Percentiles rank a stretch among this genome's conserved stretches.
Evolutionary conservation across 2,113 vertebrate species (phyloP).

Genomic region (Asarcornis scutulata): DNA sequence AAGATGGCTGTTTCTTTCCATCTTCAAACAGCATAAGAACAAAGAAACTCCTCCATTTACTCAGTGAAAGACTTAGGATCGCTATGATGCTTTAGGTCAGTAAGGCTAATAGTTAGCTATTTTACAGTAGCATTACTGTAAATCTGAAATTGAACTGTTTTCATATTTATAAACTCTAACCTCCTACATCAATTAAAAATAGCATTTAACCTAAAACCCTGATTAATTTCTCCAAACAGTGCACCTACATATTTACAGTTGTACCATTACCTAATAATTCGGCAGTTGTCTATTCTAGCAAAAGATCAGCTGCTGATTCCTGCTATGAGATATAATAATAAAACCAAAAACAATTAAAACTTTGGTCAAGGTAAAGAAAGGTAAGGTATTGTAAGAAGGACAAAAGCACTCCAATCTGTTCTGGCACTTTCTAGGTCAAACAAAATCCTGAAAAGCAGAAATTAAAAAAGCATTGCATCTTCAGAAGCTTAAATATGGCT

Average conservation of each 20-base stretch:
- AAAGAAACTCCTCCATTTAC: not conserved
- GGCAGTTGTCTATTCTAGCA: not conserved
- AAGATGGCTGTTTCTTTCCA: not conserved
- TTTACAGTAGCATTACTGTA: not conserved
- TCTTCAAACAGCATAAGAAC: not conserved
- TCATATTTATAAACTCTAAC: not conserved
- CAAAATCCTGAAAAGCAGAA: not conserved
- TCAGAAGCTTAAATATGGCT: not conserved
- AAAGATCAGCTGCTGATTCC: not conserved
- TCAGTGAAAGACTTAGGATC: not conserved
- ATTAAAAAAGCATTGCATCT: not conserved
- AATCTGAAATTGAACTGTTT: not conserved
- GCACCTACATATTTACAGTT: not conserved
- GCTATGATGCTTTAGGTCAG: not conserved
- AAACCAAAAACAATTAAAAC: not conserved
- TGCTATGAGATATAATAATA: not conserved
- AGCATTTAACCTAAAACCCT: not conserved
- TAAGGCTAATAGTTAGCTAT: not conserved
- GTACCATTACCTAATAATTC: not conserved
- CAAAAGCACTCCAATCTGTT: not conserved
- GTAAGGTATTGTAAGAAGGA: not conserved
- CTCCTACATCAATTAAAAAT: not conserved
- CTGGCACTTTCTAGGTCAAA: not conserved
- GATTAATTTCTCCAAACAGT: not conserved
- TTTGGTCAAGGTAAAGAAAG: not conserved